Evolutionary conservation across 37 sponge, comb jelly and placozoan species (phyloP), one percentile per base, ranked within the genome.

Genomic region (Haliclona indistincta): DNA sequence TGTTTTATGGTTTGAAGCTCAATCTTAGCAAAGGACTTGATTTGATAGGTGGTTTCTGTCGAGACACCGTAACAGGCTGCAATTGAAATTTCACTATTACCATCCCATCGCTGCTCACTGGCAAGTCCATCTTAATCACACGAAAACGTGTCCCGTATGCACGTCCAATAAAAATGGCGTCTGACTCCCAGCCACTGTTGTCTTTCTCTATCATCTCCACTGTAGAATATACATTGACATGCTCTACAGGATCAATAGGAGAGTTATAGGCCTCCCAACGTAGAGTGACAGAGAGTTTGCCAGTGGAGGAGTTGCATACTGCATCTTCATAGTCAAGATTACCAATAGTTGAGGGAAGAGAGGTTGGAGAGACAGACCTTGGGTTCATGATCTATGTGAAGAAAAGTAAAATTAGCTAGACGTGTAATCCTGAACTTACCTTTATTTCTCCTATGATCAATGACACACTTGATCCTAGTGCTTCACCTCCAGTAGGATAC

Each of bases 371-470:
- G 10, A 82, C 3, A 70, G 54, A 74, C 10, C 44, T 25, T 4
- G 70, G 68, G 41, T 78, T 64, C 34, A 88, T 35, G 28, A 88
- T 28, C 89, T 88, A 68, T 19, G 23, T 8, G 39, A 10, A 20
- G 54, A 45, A 2, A 4, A 33, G 54, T 65, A 35, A 23, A 34
- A 30, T 34, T 40, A 52, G 13, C 13, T 49, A 49, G 53, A 20
- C 17, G 53, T 49, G 53, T 20, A 55, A 49, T 34, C 15, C 2
- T 33, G 33, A 45, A 25, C 26, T 44, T 17, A 89, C 89, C 80
- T 89, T 89, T 25, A 89, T 63, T 70, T 89, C 84, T 15, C 89
- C 89, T 20, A 89, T 5, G 20, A 11, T 56, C 4, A 89, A 64
- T 15, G 54, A 39, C 83, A 79, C 6, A 28, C 6, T 17, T 34